Percentiles rank a stretch among this genome's conserved stretches.
Evolutionary conservation across 2,113 vertebrate genomes (phyloP).

Genomic region (Aix galericulata): DNA sequence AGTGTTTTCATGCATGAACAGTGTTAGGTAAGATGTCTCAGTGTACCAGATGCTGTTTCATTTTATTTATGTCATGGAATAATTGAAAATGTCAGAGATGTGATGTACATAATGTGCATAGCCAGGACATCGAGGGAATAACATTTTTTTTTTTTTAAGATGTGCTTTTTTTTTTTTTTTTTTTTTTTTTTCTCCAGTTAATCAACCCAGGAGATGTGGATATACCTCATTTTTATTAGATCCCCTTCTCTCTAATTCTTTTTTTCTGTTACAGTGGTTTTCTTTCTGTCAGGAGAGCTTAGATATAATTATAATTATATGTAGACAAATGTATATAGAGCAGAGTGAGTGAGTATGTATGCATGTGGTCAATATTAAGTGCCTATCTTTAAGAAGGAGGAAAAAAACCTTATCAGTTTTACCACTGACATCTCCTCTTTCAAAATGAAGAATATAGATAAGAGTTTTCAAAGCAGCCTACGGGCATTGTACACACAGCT

Average conservation of each 20-base stretch:
- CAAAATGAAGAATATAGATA: background rate
- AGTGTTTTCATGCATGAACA: background rate
- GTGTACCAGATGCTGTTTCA: background rate
- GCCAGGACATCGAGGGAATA: background rate
- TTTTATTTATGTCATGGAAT: background rate
- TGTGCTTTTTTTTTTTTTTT: background rate
- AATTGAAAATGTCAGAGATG: background rate
- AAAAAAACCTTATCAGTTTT: background rate
- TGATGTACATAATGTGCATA: background rate
- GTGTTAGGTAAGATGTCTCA: background rate
- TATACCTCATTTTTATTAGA: background rate
- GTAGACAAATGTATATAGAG: background rate
- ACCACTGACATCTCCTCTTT: background rate
- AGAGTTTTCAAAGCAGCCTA: background rate
- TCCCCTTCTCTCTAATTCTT: background rate
- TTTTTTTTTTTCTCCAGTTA: background rate
- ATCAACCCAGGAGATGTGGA: background rate
- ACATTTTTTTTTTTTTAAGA: background rate
- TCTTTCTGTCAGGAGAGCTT: background rate
- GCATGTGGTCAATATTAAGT: background rate
- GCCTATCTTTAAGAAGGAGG: background rate
- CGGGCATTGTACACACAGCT: rapidly evolving
- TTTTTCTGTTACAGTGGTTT: background rate
- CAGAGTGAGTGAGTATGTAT: background rate
- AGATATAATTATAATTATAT: background rate